phyloP scores from a whole-genome alignment of 2,113 vertebrate species.

The Rattus norvegicus region GRCr8 NC_086024.1:29124001-29124500 shows the following conservation, averaged over 20 bases:
- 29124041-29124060: background rate
- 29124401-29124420: conserved; percentile 33
- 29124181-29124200: background rate
- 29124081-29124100: background rate
- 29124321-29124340: background rate
- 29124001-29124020: background rate
- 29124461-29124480: conserved; percentile 49
- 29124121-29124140: background rate
- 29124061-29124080: background rate
- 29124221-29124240: conserved; percentile 37
- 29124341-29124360: background rate
- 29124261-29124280: background rate
- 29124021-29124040: background rate
- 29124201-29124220: conserved; percentile 12
- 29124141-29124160: background rate
- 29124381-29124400: background rate
- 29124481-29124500: background rate
- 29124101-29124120: conserved; percentile 11
- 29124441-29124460: background rate
- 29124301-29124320: conserved; percentile 29
- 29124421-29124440: conserved; percentile 58
- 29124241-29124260: background rate
- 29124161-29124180: conserved; percentile 8
- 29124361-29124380: background rate
- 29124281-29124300: conserved; percentile 35